Percentiles rank a stretch among this genome's conserved stretches.
Conservation (phyloP, 2,888 invertebrate genomes). For the Microplitis manilae region DNA sequence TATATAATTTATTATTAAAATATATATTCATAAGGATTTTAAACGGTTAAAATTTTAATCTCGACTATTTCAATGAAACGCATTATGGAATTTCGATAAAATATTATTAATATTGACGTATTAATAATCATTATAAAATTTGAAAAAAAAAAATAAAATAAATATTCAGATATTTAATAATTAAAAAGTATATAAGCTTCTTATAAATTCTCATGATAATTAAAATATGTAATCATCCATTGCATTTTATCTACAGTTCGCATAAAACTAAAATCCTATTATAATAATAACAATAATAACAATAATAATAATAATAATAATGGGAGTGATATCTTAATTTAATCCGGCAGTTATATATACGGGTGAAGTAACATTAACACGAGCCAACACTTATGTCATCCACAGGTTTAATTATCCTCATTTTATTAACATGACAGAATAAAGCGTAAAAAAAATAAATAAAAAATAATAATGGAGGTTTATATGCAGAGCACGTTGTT, state of each 20-base stretch:
- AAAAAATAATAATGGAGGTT: too few relatives aligned
- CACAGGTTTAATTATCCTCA: neutral
- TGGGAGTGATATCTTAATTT: neutral
- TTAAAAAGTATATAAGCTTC: neutral
- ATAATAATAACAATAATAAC: neutral
- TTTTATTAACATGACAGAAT: neutral
- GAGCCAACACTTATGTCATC: neutral
- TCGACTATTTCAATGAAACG: too few relatives aligned
- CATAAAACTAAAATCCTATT: neutral
- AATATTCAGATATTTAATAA: neutral
- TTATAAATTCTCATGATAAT: neutral
- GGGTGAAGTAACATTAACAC: neutral
- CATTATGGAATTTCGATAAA: too few relatives aligned
- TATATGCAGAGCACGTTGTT: neutral
- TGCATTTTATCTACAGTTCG: neutral
- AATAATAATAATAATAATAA: neutral
- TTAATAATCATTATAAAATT: too few relatives aligned
- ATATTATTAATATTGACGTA: too few relatives aligned
- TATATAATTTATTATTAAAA: too few relatives aligned
- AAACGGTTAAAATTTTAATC: too few relatives aligned
- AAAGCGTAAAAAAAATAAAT: too few relatives aligned
- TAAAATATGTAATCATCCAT: neutral
- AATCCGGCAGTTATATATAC: neutral
- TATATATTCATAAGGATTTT: too few relatives aligned
- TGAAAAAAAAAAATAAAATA: neutral